Conservation (phyloP, 2,797 vertebrate species). For the Premnoplex brunnescens region DNA sequence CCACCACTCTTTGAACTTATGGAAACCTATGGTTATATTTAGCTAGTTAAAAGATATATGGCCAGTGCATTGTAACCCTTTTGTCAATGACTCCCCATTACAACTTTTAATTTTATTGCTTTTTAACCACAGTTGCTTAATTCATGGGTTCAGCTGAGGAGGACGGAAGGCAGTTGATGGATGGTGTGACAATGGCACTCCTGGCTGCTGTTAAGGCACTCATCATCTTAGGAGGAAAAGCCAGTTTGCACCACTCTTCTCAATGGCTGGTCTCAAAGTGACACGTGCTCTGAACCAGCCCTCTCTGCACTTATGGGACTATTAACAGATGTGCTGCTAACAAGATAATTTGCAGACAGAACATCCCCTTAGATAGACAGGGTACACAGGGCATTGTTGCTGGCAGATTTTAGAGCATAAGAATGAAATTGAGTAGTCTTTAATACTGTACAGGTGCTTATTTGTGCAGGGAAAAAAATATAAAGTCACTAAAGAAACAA, state of each 20-base stretch:
- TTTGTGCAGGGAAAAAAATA: neutral
- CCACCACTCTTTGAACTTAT: constrained; percentile 71
- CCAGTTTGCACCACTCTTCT: neutral
- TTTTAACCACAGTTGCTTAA: constrained; percentile 64
- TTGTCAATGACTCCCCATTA: constrained; percentile 59
- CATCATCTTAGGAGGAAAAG: neutral
- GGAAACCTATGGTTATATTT: constrained; percentile 70
- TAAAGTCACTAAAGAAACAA: neutral
- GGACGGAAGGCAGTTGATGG: constrained; percentile 12
- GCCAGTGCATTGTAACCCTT: constrained; percentile 27
- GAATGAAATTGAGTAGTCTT: neutral
- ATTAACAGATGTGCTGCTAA: neutral
- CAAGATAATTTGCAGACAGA: neutral
- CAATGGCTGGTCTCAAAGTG: neutral
- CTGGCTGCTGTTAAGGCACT: constrained; percentile 18
- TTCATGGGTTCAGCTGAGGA: constrained; percentile 46
- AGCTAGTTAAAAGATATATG: constrained; percentile 68
- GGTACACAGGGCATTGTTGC: neutral
- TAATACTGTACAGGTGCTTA: neutral
- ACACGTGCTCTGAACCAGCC: neutral
- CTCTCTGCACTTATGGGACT: neutral
- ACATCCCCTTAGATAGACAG: neutral
- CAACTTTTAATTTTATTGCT: constrained; percentile 68
- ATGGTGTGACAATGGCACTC: constrained; percentile 44
- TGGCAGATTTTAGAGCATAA: neutral